Percentiles rank a stretch among this genome's conserved stretches.
Conservation (phyloP, 2,888 invertebrate genomes). For the Camptogramma bilineatum region DNA sequence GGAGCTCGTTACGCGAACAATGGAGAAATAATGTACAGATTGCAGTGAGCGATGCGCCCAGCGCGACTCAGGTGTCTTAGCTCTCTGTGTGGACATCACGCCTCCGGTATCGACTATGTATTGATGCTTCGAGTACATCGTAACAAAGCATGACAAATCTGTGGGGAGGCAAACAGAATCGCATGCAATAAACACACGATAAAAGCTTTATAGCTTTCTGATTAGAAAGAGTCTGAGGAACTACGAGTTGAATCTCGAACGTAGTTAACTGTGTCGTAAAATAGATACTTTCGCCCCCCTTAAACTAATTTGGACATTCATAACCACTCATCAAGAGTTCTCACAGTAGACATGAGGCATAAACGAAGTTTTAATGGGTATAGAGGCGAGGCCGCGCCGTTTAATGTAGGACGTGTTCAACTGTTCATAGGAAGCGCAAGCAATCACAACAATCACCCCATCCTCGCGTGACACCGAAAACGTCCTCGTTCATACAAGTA, state of each 20-base stretch:
- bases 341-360: constrained; percentile 27
- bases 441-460: constrained; percentile 85
- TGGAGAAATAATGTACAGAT: constrained; percentile 86
- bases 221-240: constrained; percentile 24
- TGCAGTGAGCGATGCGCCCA: constrained; percentile 86
- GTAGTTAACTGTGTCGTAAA: constrained; percentile 29
- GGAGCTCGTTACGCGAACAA: constrained; percentile 85
- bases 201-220: constrained; percentile 27
- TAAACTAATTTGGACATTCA: constrained; percentile 49
- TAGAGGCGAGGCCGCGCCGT: constrained; percentile 57
- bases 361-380: constrained; percentile 40
- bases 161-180: constrained; percentile 17
- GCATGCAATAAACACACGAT: constrained; percentile 27
- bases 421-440: constrained; percentile 80
- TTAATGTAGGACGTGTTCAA: constrained; percentile 75
- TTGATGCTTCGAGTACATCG: constrained; percentile 25
- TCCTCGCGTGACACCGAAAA: constrained; percentile 85
- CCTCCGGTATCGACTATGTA: constrained; percentile 47
- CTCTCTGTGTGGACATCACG: constrained; percentile 74
- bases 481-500: constrained; percentile 84
- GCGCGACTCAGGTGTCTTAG: constrained; percentile 83
- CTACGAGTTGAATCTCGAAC: constrained; percentile 27
- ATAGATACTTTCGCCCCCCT: constrained; percentile 41
- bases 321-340: constrained; percentile 49
- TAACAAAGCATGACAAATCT: constrained; percentile 32